These are phyloP conservation scores for Etheostoma nigrum DNA, from an alignment of 2,797 vertebrate genomes.

Conservation along the genomic window DNA sequence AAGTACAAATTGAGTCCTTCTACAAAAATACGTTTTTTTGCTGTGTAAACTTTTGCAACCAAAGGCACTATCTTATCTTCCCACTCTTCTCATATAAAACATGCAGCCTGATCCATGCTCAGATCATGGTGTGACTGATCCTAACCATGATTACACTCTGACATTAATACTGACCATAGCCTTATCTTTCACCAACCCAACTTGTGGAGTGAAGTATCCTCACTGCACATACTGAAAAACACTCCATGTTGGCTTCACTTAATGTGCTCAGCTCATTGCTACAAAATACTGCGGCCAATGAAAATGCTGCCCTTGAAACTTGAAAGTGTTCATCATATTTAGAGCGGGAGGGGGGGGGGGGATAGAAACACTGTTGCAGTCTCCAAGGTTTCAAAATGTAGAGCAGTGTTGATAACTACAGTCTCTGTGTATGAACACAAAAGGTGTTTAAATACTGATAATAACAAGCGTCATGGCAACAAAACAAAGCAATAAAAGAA, in stretches of 20 bases:
- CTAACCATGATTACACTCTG: not conserved
- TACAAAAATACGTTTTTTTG: conserved; percentile 81
- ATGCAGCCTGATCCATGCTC: not conserved
- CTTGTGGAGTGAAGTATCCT: conserved; percentile 5
- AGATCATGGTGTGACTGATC: conserved; percentile 5
- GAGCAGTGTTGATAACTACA: conserved; percentile 29
- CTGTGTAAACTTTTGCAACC: conserved; percentile 81
- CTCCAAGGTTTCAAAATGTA: conserved; percentile 22
- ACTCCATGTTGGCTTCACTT: not conserved
- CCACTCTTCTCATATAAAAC: conserved; percentile 6
- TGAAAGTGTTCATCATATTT: conserved; percentile 1
- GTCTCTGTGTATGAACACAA: conserved; percentile 8
- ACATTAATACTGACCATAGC: conserved; percentile 1
- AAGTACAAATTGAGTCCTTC: conserved; percentile 70
- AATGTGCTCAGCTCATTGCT: conserved; percentile 38
- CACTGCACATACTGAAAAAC: conserved; percentile 20
- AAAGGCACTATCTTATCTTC: conserved; percentile 78
- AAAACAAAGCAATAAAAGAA: conserved; percentile 10
- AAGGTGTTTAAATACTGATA: conserved; percentile 9
- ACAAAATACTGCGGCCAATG: conserved; percentile 37
- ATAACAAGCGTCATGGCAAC: conserved; percentile 2
- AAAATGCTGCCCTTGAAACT: conserved; percentile 33
- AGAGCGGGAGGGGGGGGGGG: not conserved
- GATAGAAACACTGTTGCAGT: conserved; percentile 26
- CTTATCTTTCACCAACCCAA: not conserved